Conservation (phyloP, 2,797 vertebrate genomes). For the Dendrocincla fuliginosa region DNA sequence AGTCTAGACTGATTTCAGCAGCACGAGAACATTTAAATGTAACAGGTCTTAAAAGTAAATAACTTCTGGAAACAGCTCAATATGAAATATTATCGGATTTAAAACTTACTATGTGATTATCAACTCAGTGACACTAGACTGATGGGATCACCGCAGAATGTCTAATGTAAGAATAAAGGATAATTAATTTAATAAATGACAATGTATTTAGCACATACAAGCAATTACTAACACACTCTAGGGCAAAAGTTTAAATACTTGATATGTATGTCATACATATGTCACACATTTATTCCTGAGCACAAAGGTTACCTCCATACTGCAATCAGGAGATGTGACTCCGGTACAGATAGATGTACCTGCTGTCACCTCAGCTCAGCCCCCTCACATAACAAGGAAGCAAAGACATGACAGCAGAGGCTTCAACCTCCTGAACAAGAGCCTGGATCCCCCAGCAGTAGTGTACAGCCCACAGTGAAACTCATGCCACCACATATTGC, state of each 20-base stretch:
- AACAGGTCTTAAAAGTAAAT: conserved; percentile 1
- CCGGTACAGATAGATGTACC: not conserved
- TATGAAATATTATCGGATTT: not conserved
- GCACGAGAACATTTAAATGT: not conserved
- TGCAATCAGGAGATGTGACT: not conserved
- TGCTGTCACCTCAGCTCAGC: not conserved
- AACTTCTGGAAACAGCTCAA: not conserved
- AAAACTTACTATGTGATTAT: conserved; percentile 22
- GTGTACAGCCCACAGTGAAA: not conserved
- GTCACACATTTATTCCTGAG: not conserved
- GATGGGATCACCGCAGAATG: not conserved
- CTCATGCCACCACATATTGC: not conserved
- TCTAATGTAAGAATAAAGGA: conserved; percentile 14
- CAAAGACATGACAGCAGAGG: not conserved
- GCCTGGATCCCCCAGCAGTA: not conserved
- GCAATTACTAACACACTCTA: not conserved
- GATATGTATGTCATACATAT: not conserved
- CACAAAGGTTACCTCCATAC: not conserved
- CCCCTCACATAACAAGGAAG: not conserved
- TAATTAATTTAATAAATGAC: conserved; percentile 46
- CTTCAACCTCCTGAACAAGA: not conserved
- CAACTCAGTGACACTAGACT: not conserved
- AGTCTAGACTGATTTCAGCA: not conserved
- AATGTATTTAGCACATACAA: conserved; percentile 26
- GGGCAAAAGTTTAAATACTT: conserved; percentile 27